Percentiles rank a stretch among this genome's conserved stretches.
These are phyloP conservation scores for Muscicapa comitata DNA, from an alignment of 2,797 vertebrate species.

Conservation along the genomic window DNA sequence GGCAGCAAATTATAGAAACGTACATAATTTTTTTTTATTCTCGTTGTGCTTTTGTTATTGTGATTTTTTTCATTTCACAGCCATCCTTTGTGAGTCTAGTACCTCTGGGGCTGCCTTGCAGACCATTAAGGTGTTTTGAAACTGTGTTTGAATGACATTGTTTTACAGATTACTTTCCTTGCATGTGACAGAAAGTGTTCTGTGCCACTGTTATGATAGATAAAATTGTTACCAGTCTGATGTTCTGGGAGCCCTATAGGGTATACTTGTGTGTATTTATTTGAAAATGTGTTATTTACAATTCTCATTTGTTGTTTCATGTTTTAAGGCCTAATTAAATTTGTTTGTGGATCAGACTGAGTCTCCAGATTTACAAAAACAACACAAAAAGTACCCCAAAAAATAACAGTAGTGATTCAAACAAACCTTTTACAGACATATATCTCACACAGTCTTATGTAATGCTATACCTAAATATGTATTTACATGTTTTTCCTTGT, in stretches of 20 bases:
- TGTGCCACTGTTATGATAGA: neutral
- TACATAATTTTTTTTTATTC: rapidly evolving
- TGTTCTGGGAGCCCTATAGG: neutral
- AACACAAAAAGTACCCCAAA: neutral
- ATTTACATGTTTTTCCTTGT: neutral
- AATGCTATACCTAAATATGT: neutral
- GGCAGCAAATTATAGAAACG: neutral
- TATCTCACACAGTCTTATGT: neutral
- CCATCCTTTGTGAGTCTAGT: neutral
- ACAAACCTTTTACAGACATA: neutral
- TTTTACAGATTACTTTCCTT: neutral
- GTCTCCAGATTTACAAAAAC: neutral
- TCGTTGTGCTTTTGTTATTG: neutral
- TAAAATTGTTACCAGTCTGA: neutral
- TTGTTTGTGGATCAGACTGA: neutral
- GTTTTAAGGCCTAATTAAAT: neutral
- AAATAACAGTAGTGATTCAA: neutral
- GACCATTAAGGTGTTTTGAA: neutral
- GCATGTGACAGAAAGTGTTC: neutral
- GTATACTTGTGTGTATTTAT: neutral
- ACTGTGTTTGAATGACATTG: neutral
- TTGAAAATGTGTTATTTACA: neutral
- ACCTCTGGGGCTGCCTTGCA: neutral
- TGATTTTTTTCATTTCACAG: neutral
- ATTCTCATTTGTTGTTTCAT: neutral